Percentiles rank a stretch among this genome's conserved stretches.
Evolutionary conservation across 2,888 invertebrate species (phyloP).

Genomic region (Lamellibrachia satsuma): DNA sequence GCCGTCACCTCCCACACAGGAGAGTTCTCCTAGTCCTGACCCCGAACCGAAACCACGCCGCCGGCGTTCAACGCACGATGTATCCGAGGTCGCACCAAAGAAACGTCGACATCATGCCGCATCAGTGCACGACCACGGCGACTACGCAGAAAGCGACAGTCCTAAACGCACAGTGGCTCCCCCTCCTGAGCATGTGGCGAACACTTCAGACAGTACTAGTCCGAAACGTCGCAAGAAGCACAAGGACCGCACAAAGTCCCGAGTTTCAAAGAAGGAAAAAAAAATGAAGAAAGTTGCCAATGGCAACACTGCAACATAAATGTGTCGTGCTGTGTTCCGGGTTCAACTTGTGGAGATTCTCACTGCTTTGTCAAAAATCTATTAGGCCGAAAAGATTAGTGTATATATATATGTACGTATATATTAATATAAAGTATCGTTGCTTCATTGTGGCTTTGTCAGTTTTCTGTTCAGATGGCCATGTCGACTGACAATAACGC

Average conservation of each 20-base stretch:
- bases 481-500: not conserved
- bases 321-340: not conserved
- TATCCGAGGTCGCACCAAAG: not conserved
- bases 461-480: not conserved
- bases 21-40: not conserved
- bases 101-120: not conserved
- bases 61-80: not conserved
- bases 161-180: not conserved
- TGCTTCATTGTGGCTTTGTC: not conserved
- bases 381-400: not conserved
- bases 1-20: not conserved
- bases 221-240: not conserved
- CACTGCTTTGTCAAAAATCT: not conserved
- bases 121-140: not conserved
- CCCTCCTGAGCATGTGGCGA: not conserved
- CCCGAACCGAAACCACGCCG: not conserved
- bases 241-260: not conserved
- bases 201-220: not conserved
- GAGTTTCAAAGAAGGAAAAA: not conserved
- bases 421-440: not conserved
- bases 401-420: not conserved
- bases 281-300: not conserved
- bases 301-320: not conserved
- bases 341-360: not conserved
- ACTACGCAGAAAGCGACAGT: not conserved